Base-by-base conservation (phyloP, 2,113 vertebrate genomes). In the Psephotus haematonotus region DNA sequence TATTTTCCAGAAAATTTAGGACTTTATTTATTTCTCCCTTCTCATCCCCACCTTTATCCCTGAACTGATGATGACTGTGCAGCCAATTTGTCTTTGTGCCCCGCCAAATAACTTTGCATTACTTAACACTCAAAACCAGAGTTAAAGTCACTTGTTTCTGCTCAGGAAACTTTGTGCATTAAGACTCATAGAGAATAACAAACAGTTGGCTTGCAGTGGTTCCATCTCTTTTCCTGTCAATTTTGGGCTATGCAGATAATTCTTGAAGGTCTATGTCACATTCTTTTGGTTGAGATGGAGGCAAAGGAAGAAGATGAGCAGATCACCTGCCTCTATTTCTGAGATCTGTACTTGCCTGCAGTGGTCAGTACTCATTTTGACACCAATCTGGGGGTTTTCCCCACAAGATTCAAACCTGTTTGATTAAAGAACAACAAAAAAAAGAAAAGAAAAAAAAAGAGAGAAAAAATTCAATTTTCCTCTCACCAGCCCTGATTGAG, bases 151-250 rank as follows among this genome's bases (percentile, higher is more conserved):
- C 15, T 64, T 71, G 2, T 11, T 84, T 50, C 57, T 60, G 11
- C 43, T 13, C 5, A 27, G 35, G 12, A 16, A 62, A 33, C 17
- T 2, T 74, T 1, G 0, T 62, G 10, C 17, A 44, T 49, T 39
- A 27, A 62, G 23, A 52, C 10, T 10, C 9, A 23, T 0, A 1
- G 1, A 60, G 8, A 4, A 50, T 24, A 41, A 6, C 4, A 3
- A 43, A 64, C 6, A 6, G 16, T 81, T n/a, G 53, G 37, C 53
- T 88, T 94, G 14, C 18, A 88, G 49, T 59, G 18, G 18, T 63
- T 8, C 28, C 29, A 24, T 22, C 29, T 44, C 44, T 62, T 86
- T 76, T 47, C 44, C 18, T 7, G 4, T 25, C 8, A 44, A 4
- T 53, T 78, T 49, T 57, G 43, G 28, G 17, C 72, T 35, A 14